Evolutionary conservation across 2,113 vertebrate species (phyloP), one percentile per base, ranked within the genome.

Genomic region (Anolis carolinensis): DNA sequence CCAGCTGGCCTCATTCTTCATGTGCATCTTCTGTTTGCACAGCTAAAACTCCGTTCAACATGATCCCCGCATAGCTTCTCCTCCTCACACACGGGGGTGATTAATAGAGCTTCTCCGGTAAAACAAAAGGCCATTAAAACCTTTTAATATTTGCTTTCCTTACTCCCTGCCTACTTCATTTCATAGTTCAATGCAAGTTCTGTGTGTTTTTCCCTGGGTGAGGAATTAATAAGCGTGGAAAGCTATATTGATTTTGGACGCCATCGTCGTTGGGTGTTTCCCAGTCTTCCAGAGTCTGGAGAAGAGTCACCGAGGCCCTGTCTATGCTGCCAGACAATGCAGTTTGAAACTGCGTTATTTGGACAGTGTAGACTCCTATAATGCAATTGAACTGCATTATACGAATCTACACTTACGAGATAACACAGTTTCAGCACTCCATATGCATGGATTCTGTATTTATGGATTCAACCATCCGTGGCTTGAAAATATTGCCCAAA

Each of bases 91-190:
- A 86, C 21, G 0, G 0, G 68, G 82, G 87, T 91, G 92, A 92
- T 92, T 92, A 92, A 94, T 87, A 39, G 83, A 1, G 0, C 68
- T 34, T 89, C 81, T 75, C 75, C 88, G 75, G 82, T 80, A 83
- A 87, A 93, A 93, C 90, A 92, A 92, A 89, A 89, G 89, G 83
- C 55, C 91, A 91, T 93, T 93, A 93, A 90, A 84, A 52, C 89
- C 50, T 14, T 1, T 88, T 90, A 89, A 86, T 91, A 93, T 93
- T 93, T 93, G 90, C 79, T 90, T 85, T 92, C 79, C 68, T 76
- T 88, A 36, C 87, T 92, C 84, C 81, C 89, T 90, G 75, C 84
- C 86, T 89, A 36, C 90, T 92, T 88, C 92, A 90, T 92, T 90
- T 89, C 89, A 86, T 86, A 77, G 87, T 85, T 72, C 83, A 62